These are phyloP conservation scores for Chrysotoxum bicinctum DNA, from an alignment of 2,888 invertebrate genomes.

Conservation along the genomic window DNA sequence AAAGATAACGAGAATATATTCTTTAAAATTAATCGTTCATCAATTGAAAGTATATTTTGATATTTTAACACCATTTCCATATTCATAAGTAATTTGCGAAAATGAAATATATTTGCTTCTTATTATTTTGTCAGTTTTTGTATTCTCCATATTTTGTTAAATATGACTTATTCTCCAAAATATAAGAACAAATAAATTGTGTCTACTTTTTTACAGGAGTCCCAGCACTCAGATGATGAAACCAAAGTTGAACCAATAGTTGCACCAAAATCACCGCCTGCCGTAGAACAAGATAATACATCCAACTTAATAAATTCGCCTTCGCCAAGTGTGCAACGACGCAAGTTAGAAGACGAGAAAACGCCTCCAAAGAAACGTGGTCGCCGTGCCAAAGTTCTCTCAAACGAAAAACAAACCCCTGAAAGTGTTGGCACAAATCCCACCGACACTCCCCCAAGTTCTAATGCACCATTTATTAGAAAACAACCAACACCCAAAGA, in stretches of 20 bases:
- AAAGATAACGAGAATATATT: too few relatives aligned
- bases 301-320: conserved; percentile 36
- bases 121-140: too few relatives aligned
- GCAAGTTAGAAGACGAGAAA: conserved; percentile 75
- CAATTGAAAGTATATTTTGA: too few relatives aligned
- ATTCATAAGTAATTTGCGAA: too few relatives aligned
- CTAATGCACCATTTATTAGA: conserved; percentile 27
- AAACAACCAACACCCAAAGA: conserved; percentile 84
- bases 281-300: conserved; percentile 12
- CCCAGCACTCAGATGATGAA: conserved; percentile 72
- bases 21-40: too few relatives aligned
- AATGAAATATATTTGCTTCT: too few relatives aligned
- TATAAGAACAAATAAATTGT: not conserved
- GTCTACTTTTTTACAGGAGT: conserved; percentile 7
- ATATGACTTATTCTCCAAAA: too few relatives aligned
- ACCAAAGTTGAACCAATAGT: conserved; percentile 74
- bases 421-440: conserved; percentile 22
- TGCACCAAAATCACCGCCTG: conserved; percentile 32
- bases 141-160: too few relatives aligned
- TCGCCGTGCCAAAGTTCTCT: conserved; percentile 78
- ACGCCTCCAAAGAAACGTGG: conserved; percentile 80
- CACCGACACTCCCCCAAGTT: conserved; percentile 32
- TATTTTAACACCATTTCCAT: too few relatives aligned
- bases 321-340: conserved; percentile 64
- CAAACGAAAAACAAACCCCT: conserved; percentile 38